phyloP scores from a whole-genome alignment of 2,113 vertebrate species.

The Odocoileus hemionus region DNA sequence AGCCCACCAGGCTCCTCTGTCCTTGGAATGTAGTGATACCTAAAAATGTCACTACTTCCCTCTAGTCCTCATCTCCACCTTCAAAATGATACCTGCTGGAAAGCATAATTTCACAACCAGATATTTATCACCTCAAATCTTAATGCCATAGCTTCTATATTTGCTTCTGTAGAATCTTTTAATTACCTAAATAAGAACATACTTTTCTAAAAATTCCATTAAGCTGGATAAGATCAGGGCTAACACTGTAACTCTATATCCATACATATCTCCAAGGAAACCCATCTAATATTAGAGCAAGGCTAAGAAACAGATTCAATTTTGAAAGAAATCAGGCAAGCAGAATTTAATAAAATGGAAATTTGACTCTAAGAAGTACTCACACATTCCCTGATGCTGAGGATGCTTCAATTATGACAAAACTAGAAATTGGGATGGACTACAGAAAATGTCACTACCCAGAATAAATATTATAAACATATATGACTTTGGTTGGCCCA shows the following conservation, averaged over 20 bases:
- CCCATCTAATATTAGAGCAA: slow-evolving; percentile 27
- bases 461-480: neutral
- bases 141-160: neutral
- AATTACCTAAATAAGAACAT: neutral
- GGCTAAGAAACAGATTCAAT: slow-evolving; percentile 45
- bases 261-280: slow-evolving; percentile 51
- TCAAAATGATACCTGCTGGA: neutral
- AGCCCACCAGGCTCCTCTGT: neutral
- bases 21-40: neutral
- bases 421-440: neutral
- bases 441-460: neutral
- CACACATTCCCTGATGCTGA: neutral
- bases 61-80: neutral
- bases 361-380: slow-evolving; percentile 25
- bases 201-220: slow-evolving; percentile 5
- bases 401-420: neutral
- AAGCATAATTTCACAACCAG: neutral
- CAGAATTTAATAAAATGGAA: slow-evolving; percentile 51
- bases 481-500: neutral
- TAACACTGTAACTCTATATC: neutral
- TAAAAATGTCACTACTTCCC: neutral
- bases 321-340: slow-evolving; percentile 40
- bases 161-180: neutral
- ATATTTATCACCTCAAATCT: neutral
- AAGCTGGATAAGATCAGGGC: neutral